Base-by-base conservation (phyloP, 1,140 invertebrate species). In the Agrilus planipennis region DNA sequence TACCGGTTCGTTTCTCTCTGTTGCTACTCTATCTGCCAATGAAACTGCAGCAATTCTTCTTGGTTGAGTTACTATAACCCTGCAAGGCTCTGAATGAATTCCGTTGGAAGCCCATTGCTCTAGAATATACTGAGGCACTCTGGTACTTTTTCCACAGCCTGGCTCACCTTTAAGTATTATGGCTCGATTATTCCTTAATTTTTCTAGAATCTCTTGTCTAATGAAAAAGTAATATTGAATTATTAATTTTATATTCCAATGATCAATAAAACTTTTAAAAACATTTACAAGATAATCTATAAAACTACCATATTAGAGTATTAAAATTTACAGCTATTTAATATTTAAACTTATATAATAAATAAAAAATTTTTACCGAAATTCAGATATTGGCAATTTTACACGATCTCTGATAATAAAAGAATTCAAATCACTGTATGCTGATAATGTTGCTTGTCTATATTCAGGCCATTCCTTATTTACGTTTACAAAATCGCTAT, bases 91-190 rank as follows among this genome's bases (percentile, higher is more conserved):
- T 25, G 57, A 66, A 12, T 22, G 12, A 20, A 28, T 28, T 22
- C 60, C 58, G 32, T 68, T 61, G 45, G 42, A 46, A 28, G 70
- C 64, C 53, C 73, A 80, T 45, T 70, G 58, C 59, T 86, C 78
- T 23, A 86, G 53, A 47, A 87, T 75, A 54, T 77, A 85, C 59
- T 88, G 84, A 2, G 82, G 80, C 10, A 87, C 66, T 58, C 92
- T 85, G 1, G 88, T 92, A 6, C 85, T 90, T 66, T 92, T 94
- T 0, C 86, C 89, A 61, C 83, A 83, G 6, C 87, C 89, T 2
- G 89, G 91, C 61, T 92, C 88, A 4, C 89, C 89, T 54, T 92
- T 85, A 3, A 94, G 63, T 23, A 94, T 77, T 1, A 84, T 63
- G 71, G 76, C 66, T 45, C 68, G 65, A 55, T 58, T 53, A 7